Evolutionary conservation across 2,797 vertebrate species (phyloP), one percentile per base, ranked within the genome.

Genomic region (Pangasius mekongensis): DNA sequence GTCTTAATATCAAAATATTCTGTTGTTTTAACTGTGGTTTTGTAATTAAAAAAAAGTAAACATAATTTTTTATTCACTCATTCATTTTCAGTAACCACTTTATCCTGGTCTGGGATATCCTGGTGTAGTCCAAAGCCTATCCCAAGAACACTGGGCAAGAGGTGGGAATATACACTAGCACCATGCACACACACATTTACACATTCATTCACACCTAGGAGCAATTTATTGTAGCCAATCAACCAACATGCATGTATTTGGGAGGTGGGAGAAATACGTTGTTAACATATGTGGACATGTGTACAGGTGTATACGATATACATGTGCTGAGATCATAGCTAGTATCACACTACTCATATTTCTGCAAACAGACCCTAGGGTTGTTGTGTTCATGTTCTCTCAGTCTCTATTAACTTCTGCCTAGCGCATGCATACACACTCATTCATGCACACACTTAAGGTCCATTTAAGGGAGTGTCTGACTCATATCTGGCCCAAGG

Each of bases 281-380:
- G 22, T 77, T 77, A 30, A 52, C 36, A 77, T 54, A 77, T 77
- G 56, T 14, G 5, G 10, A 60, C 33, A 14, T 52, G 43, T 43
- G 43, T 43, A 43, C 43, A 39, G 33, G 39, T 62, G 33, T 43
- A 47, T n/a, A 83, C 43, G 4, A 83, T 49, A 85, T 89, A 30
- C 49, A 78, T 78, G 76, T 78, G 76, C 49, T 56, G 76, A 86
- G 66, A 80, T 82, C 88, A 81, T 80, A 81, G 67, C 58, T 87
- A 66, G 47, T 87, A n/a, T 71, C 67, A 78, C 33, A 64, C 36
- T 71, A 64, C 60, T 54, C 71, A 85, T 16, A 54, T 69, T 87
- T 84, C 49, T 56, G 73, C 49, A 82, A 67, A 27, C 47, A 69
- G 43, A 52, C 16, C 43, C 3, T 14, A 84, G 54, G 3, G 76